Conservation (phyloP, 2,888 invertebrate species). For the Adelphocoris suturalis region DNA sequence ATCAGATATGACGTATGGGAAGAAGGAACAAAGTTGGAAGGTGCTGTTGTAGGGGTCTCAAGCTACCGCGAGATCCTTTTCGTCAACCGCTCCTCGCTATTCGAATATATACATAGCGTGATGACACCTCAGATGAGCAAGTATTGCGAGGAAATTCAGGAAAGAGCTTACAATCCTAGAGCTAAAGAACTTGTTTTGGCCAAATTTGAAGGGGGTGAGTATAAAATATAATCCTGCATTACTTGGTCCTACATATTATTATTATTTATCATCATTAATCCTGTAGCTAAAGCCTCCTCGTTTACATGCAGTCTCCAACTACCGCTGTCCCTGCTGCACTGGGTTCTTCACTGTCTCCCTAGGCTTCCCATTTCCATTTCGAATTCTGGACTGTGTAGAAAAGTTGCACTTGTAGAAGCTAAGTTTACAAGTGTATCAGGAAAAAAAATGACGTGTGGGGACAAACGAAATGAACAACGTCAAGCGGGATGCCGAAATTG, state of each 20-base stretch:
- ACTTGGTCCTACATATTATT: too few species aligned
- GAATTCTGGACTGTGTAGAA: too few species aligned
- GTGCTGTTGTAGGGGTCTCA: background rate
- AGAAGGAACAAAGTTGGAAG: constrained; percentile 19
- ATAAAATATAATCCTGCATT: background rate
- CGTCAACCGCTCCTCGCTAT: constrained; percentile 40
- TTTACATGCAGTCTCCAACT: too few species aligned
- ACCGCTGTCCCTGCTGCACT: too few species aligned
- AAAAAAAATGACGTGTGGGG: too few species aligned
- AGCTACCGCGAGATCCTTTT: constrained; percentile 34
- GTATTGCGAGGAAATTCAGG: constrained; percentile 76
- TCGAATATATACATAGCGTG: constrained; percentile 50
- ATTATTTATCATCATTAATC: background rate
- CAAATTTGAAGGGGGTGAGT: constrained; percentile 75
- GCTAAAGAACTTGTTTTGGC: constrained; percentile 78
- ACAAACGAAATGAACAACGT: too few species aligned
- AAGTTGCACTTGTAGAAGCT: too few species aligned
- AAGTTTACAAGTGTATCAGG: too few species aligned
- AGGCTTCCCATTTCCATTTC: too few species aligned
- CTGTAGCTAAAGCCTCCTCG: too few species aligned
- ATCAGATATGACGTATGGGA: constrained; percentile 68
- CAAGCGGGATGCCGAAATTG: too few species aligned
- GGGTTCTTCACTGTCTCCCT: too few species aligned
- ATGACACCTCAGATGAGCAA: constrained; percentile 76
- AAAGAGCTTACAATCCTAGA: constrained; percentile 78